Evolutionary conservation across 1,140 invertebrate genomes (phyloP), one percentile per base, ranked within the genome.

Genomic region (Aphelenchoides besseyi): DNA sequence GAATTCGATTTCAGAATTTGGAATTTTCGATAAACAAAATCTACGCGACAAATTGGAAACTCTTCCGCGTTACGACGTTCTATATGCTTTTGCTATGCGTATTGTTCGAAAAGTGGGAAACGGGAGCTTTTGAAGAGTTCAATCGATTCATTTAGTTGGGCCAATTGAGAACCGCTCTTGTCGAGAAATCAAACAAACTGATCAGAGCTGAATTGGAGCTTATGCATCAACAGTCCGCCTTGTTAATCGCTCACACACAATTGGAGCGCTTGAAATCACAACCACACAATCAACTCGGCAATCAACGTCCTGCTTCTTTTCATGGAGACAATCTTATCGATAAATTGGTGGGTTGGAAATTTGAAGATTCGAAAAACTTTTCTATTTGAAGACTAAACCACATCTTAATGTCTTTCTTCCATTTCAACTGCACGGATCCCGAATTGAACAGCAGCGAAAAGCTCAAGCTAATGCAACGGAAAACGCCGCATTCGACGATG

Each of bases 61-160:
- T 41, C 32, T 76, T 12, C 57, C 62, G 30, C 63, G 53, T 16
- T 76, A 79, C 35, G 76, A 76, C 63, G 76, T 71, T 9, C 48
- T 76, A 23, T 79, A 77, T 67, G 53, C 74, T 3, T 76, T 76
- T 66, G 29, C 74, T 16, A 29, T 72, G 61, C 59, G 74, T 3
- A 54, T 76, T 66, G 76, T 76, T 52, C 48, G 62, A 57, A 76
- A 78, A 67, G 54, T 76, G 32, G 26, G 63, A n/a, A 52, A 66
- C 16, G 18, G 18, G 5, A 52, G 18, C 26, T 67, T 66, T 67
- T 26, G n/a, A n/a, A n/a, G n/a, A n/a, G n/a, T n/a, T n/a, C n/a
- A n/a, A n/a, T n/a, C n/a, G n/a, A n/a, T 16, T 1, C 23, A 18
- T 69, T 69, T 33, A 69, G 67, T 16, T 69, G 30, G 63, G 69